A percentile compares a stretch with the other conserved stretches of the same genome.
These are phyloP conservation scores for Echinometra lucunter DNA, from an alignment of 53 echinoderm and acorn worm genomes.

Conservation along the genomic window DNA sequence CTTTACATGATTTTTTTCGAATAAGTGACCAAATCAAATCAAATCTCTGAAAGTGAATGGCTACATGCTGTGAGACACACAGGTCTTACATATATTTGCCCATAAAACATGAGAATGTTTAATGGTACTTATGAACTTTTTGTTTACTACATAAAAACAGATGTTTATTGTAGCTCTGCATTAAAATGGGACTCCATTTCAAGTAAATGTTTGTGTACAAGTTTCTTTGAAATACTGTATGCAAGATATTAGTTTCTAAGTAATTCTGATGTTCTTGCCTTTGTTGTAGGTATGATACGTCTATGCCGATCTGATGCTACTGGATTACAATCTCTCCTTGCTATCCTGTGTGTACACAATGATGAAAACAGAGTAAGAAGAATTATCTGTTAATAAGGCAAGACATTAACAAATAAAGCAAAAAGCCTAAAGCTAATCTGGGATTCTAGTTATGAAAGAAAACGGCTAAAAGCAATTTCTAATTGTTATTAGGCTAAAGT, in stretches of 20 bases:
- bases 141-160: no score
- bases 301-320: slow-evolving; percentile 93
- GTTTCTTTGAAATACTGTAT: no score
- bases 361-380: slow-evolving; percentile 92
- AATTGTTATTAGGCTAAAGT: background rate
- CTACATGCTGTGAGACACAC: no score
- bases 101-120: no score
- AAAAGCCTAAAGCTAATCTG: background rate
- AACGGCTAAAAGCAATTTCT: background rate
- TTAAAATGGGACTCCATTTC: background rate
- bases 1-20: no score
- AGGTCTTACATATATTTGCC: no score
- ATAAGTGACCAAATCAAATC: no score
- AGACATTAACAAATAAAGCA: background rate
- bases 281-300: slow-evolving; percentile 91
- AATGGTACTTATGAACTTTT: no score
- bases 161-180: no score
- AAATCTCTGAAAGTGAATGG: no score
- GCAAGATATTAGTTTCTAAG: background rate
- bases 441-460: background rate
- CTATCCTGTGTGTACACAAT: slow-evolving; percentile 93
- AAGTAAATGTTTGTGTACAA: no score
- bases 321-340: slow-evolving; percentile 89
- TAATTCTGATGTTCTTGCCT: background rate
- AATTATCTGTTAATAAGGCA: background rate